Evolutionary conservation across 1,140 invertebrate species (phyloP), one percentile per base, ranked within the genome.

Genomic region (Stenopsyche tienmushanensis): DNA sequence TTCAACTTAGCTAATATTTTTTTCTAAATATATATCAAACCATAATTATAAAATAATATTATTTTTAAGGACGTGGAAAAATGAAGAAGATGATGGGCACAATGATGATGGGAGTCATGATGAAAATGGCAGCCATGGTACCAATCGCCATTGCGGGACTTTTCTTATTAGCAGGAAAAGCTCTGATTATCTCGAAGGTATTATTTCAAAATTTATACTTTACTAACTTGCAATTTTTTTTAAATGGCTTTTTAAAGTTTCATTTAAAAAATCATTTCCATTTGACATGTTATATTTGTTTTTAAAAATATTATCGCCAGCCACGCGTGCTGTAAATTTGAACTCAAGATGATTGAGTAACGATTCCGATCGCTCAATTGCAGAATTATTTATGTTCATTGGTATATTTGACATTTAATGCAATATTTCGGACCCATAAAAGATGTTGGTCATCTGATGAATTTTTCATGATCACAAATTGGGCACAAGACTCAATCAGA

Each of bases 81-180:
- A 88, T 89, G 87, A 90, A 90, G 83, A 89, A 90, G 66, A 91
- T 90, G 88, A 90, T 90, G 86, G 84, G 86, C 18, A 89, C 89
- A 82, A 90, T 91, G 85, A 88, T 89, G 84, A 90, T 89, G 86
- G 88, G 88, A 0, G 83, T 89, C 62, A 86, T 85, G 0, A 88
- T 88, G 80, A 91, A 90, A 75, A 84, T 89, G 83, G 87, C 85
- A 0, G 86, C 87, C 0, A 77, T 90, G 80, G 81, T 90, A 9
- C 88, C 88, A 0, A 74, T 90, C 0, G 88, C 87, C 0, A 89
- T 91, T 72, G 88, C 86, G 34, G 87, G 86, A 1, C 80, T 91
- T 0, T 91, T 90, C 75, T 74, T 90, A 3, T 71, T 90, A 52
- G 88, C 89, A 1, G 90, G 90, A 52, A 91, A 91, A 74, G 90